A percentile compares a stretch with the other conserved stretches of the same genome.
Evolutionary conservation across 1,140 invertebrate genomes (phyloP).

Genomic region (Drosophila yakuba): DNA sequence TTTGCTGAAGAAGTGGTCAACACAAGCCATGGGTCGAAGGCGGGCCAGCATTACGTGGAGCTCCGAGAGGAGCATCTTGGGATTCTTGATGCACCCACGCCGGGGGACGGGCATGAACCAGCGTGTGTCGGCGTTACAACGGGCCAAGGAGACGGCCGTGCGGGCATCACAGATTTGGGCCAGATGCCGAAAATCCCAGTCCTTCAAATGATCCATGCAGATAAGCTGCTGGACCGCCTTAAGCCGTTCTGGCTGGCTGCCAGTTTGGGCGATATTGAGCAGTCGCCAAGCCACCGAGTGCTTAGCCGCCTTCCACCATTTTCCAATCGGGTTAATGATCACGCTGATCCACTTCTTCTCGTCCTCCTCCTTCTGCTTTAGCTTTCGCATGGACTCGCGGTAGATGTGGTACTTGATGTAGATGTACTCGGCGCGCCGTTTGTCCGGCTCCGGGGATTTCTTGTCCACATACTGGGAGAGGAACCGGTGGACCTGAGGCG

Average conservation of each 20-base stretch:
- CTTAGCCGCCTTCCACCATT: conserved; percentile 85
- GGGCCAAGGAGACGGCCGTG: conserved; percentile 87
- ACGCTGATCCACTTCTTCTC: conserved; percentile 84
- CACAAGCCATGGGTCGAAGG: conserved; percentile 66
- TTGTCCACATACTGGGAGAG: conserved; percentile 69
- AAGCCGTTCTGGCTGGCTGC: conserved; percentile 80
- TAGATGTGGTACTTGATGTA: conserved; percentile 84
- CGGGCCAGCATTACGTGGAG: conserved; percentile 69
- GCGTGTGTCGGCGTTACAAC: conserved; percentile 86
- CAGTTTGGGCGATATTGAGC: conserved; percentile 84
- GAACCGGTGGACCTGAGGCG: conserved; percentile 65
- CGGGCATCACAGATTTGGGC: conserved; percentile 88
- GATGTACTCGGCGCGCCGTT: conserved; percentile 81
- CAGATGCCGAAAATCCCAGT: conserved; percentile 88
- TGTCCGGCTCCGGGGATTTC: conserved; percentile 68
- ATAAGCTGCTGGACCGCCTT: conserved; percentile 85
- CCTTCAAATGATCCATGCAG: conserved; percentile 84
- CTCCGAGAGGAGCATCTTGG: conserved; percentile 75
- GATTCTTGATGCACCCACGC: conserved; percentile 77
- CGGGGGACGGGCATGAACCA: conserved; percentile 86
- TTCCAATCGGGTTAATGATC: conserved; percentile 82
- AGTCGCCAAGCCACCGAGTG: conserved; percentile 85
- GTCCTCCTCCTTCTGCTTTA: conserved; percentile 77
- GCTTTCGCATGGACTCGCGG: conserved; percentile 79
- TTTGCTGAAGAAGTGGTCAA: conserved; percentile 81